Percentiles rank a stretch among this genome's conserved stretches.
Conservation (phyloP, 2,797 vertebrate genomes). For the Phalanger gymnotis region DNA sequence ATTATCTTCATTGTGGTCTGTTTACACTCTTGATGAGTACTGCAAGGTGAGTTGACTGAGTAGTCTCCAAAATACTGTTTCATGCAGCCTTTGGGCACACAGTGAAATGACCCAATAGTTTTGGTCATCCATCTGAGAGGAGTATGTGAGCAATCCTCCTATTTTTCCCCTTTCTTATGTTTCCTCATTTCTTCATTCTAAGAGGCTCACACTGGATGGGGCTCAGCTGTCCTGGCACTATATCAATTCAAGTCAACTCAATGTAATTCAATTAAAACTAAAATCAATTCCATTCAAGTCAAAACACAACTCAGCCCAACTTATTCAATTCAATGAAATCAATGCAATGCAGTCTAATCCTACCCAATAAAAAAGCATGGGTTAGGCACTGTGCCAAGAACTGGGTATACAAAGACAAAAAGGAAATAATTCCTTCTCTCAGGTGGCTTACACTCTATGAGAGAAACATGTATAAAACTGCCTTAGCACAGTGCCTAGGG, state of each 20-base stretch:
- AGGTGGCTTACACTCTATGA: not conserved
- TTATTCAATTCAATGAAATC: not conserved
- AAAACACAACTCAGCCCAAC: not conserved
- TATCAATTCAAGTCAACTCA: not conserved
- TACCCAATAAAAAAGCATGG: not conserved
- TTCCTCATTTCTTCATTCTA: not conserved
- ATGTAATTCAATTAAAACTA: not conserved
- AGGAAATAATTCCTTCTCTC: not conserved
- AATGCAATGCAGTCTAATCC: not conserved
- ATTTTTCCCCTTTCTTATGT: not conserved
- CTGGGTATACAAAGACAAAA: not conserved
- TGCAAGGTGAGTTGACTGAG: not conserved
- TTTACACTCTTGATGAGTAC: not conserved
- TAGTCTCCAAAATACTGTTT: not conserved
- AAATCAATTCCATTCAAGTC: not conserved
- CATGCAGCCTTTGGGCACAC: not conserved
- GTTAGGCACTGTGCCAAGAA: not conserved
- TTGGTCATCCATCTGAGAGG: not conserved
- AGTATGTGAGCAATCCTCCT: not conserved
- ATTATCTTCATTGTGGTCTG: not conserved
- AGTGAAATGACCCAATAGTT: not conserved
- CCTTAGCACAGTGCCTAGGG: not conserved
- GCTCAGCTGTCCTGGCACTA: not conserved
- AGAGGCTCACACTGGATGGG: not conserved
- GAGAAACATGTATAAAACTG: not conserved